Percentiles rank a stretch among this genome's conserved stretches.
Evolutionary conservation across 2,888 invertebrate genomes (phyloP).

Genomic region (Drosophila borealis): DNA sequence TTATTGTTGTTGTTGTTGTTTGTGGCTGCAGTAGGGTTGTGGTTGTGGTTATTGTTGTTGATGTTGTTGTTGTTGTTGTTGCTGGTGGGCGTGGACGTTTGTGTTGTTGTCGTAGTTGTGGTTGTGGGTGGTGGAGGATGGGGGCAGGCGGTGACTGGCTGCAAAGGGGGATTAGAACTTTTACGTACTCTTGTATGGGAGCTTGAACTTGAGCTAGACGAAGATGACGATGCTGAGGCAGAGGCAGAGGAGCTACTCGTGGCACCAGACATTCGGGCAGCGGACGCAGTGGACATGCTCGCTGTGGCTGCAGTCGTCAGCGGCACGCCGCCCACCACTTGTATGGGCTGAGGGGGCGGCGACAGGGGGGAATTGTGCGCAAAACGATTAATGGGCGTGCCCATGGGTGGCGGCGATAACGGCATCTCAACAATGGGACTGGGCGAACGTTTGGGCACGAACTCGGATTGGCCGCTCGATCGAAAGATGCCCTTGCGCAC

Average conservation of each 20-base stretch:
- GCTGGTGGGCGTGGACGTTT: slow-evolving; percentile 6
- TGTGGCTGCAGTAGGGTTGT: slow-evolving; percentile 34
- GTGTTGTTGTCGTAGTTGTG: slow-evolving; percentile 29
- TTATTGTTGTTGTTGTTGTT: slow-evolving; percentile 55
- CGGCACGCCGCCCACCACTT: slow-evolving; percentile 64
- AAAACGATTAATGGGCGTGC: slow-evolving; percentile 66
- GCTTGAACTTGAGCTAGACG: slow-evolving; percentile 47
- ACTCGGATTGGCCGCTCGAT: slow-evolving; percentile 85
- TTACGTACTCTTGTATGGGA: slow-evolving; percentile 82
- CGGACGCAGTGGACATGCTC: slow-evolving; percentile 53
- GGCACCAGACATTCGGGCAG: slow-evolving; percentile 58
- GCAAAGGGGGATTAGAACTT: slow-evolving; percentile 79
- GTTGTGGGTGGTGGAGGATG: slow-evolving; percentile 31
- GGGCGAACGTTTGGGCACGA: slow-evolving; percentile 83
- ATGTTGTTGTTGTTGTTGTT: slow-evolving; percentile 22
- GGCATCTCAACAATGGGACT: slow-evolving; percentile 85
- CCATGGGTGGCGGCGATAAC: slow-evolving; percentile 80
- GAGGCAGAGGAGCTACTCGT: slow-evolving; percentile 47
- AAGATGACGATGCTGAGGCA: slow-evolving; percentile 39
- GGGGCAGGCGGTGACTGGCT: slow-evolving; percentile 58
- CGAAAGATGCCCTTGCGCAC: slow-evolving; percentile 88
- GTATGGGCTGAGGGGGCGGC: slow-evolving; percentile 81
- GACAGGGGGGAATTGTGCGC: slow-evolving; percentile 71
- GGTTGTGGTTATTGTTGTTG: slow-evolving; percentile 45
- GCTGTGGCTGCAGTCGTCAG: slow-evolving; percentile 44